phyloP scores from a whole-genome alignment of 1,140 invertebrate species.

The Drosophila virilis region DNA sequence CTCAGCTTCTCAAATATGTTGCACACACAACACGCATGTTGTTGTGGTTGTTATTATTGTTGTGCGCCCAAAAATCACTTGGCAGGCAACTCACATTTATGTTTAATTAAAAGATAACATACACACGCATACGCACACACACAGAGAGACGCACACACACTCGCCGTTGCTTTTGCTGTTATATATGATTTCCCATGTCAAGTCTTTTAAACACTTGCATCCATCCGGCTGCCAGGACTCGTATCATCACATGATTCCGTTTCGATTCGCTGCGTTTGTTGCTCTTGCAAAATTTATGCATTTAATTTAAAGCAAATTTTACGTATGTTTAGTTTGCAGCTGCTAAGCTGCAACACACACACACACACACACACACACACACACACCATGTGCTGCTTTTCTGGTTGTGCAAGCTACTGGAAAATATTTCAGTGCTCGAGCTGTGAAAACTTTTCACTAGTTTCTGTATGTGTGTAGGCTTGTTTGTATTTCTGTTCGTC shows the following conservation, averaged over 20 bases:
- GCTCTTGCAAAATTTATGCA: slow-evolving; percentile 69
- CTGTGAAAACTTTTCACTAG: slow-evolving; percentile 39
- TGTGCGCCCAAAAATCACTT: slow-evolving; percentile 50
- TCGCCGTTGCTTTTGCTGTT: neutral
- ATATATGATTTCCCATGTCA: slow-evolving; percentile 35
- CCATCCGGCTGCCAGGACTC: slow-evolving; percentile 37
- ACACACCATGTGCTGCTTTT: slow-evolving; percentile 21
- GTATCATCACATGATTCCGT: slow-evolving; percentile 22
- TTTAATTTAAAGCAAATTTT: slow-evolving; percentile 56
- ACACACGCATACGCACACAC: slow-evolving; percentile 29
- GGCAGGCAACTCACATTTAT: slow-evolving; percentile 60
- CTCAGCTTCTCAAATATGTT: neutral
- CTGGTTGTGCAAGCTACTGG: slow-evolving; percentile 52
- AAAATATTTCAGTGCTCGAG: slow-evolving; percentile 55
- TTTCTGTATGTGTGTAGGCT: neutral
- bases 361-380: slow-evolving; percentile 2
- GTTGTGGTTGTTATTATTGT: slow-evolving; percentile 45
- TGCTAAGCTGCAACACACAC: slow-evolving; percentile 31
- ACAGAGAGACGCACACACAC: neutral
- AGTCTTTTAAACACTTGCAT: slow-evolving; percentile 67
- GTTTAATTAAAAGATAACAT: slow-evolving; percentile 82
- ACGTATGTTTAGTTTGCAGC: slow-evolving; percentile 54
- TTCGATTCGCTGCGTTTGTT: slow-evolving; percentile 48
- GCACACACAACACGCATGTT: neutral
- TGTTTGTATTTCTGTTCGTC: neutral